Evolutionary conservation across 2,888 invertebrate species (phyloP).

Genomic region (Polydrusus pterygomalis): DNA sequence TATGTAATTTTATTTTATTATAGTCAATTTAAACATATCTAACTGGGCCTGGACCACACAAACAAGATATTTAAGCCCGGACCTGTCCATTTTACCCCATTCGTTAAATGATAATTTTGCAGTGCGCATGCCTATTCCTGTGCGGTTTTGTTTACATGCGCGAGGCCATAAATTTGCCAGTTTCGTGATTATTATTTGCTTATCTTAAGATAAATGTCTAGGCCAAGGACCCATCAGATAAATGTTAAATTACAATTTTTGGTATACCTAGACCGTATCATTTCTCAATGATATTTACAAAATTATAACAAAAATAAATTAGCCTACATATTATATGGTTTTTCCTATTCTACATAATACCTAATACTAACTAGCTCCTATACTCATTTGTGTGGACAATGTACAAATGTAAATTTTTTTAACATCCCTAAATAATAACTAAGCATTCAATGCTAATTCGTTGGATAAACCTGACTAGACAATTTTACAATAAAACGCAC

Average conservation of each 20-base stretch:
- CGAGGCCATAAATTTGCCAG: too few species aligned
- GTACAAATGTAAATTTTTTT: slow-evolving; percentile 25
- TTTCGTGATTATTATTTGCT: too few species aligned
- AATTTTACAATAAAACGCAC: slow-evolving; percentile 42
- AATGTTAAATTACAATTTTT: slow-evolving; percentile 63
- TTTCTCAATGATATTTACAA: slow-evolving; percentile 66
- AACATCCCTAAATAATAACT: slow-evolving; percentile 11
- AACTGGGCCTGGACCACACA: too few species aligned
- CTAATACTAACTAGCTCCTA: slow-evolving; percentile 42
- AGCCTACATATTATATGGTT: slow-evolving; percentile 6
- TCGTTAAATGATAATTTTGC: too few species aligned
- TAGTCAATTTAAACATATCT: too few species aligned
- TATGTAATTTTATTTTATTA: too few species aligned
- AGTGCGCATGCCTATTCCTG: too few species aligned
- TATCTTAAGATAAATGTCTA: too few species aligned
- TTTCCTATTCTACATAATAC: background rate
- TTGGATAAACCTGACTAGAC: slow-evolving; percentile 70
- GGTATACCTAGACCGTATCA: slow-evolving; percentile 73
- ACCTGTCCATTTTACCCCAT: too few species aligned
- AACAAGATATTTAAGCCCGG: too few species aligned
- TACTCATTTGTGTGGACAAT: slow-evolving; percentile 40
- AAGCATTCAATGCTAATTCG: slow-evolving; percentile 62
- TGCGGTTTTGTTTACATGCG: too few species aligned
- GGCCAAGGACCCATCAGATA: slow-evolving; percentile 5
- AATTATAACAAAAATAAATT: slow-evolving; percentile 59